Base-by-base conservation (phyloP, 53 echinoderm and acorn worm species). In the Temnopleurus reevesii region DNA sequence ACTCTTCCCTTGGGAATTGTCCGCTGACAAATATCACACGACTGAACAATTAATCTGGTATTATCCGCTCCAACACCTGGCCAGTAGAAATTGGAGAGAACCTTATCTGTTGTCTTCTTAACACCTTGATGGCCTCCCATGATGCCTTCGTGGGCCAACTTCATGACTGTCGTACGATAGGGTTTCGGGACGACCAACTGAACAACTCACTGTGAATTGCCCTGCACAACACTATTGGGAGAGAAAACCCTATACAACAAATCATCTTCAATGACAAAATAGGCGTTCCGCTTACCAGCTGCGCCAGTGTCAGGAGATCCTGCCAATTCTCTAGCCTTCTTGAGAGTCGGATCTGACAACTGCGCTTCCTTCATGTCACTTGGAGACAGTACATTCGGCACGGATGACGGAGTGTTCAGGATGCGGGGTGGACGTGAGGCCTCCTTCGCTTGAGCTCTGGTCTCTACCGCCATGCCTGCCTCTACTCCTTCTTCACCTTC, bases 21-120 rank as follows among this genome's bases (percentile, higher is more conserved):
- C 31, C 77, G 7, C 43, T 77, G 77, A 53, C 89, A 89, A 15
- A 89, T 36, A 54, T 89, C 89, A 77, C 89, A 89, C 5, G 89
- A 89, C n/a, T 53, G 77, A 24, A 34, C 30, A n/a, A n/a, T n/a
- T 0, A 54, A 89, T 23, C 71, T 89, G 31, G 55, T 84, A 13
- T 46, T 15, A 5, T 47, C 80, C 5, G 51, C 24, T 8, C 12
- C 23, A 0, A 80, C 80, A 19, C 80, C 80, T 46, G 80, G 80
- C 80, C 80, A 47, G 26, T 46, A 80, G 80, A 80, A 80, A 49
- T 47, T 80, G 8, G 76, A 76, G 12, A 76, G 31, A 9, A 76
- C 76, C 18, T 76, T 76, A 30, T 79, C 61, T 19, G 9, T 12
- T 12, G 53, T 53, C n/a, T 71, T 71, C 43, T 38, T 71, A 38